Evolutionary conservation across 2,797 vertebrate species (phyloP), one percentile per base, ranked within the genome.

Genomic region (Rallus crepitans): DNA sequence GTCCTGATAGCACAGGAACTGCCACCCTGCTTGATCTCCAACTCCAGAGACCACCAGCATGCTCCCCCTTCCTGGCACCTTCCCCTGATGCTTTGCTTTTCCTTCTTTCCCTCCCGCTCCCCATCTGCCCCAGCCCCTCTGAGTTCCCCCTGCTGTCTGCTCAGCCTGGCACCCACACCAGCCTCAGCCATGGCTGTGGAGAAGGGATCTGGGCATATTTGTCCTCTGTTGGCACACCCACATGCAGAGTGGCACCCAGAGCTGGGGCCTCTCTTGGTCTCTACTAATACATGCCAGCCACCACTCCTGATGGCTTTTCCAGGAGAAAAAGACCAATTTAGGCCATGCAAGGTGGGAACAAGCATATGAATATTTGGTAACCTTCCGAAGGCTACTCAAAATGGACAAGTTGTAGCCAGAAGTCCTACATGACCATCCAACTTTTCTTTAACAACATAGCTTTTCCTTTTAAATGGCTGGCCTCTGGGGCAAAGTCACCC

Each of bases 331-430:
- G 12, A 1, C 2, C 33, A 3, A 60, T 61, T 53, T 80, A 82
- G 20, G 55, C 31, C 23, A 35, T 0, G 1, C 19, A 72, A 35
- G 23, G 47, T 88, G 21, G n/a, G 28, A 80, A 39, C 1, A 2
- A 73, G 2, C 5, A 0, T 25, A 39, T 1, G 2, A 73, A 2
- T 5, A 0, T 25, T 37, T 50, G 57, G 37, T 78, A 81, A 19
- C 73, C 72, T 88, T 82, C 33, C 21, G 60, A 79, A 68, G 48
- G 33, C n/a, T 59, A 42, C 11, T 35, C 5, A 33, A 31, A 86
- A 63, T 19, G 25, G 39, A 48, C 19, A 15, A 66, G 8, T 53
- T 78, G 72, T 48, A 68, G 39, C 9, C 73, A 45, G 31, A 71
- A 65, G 28, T 57, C 55, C 33, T 61, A 59, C 4, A 2, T 45